Conservation (phyloP, 2,888 invertebrate genomes). For the Rotaria macrura region DNA sequence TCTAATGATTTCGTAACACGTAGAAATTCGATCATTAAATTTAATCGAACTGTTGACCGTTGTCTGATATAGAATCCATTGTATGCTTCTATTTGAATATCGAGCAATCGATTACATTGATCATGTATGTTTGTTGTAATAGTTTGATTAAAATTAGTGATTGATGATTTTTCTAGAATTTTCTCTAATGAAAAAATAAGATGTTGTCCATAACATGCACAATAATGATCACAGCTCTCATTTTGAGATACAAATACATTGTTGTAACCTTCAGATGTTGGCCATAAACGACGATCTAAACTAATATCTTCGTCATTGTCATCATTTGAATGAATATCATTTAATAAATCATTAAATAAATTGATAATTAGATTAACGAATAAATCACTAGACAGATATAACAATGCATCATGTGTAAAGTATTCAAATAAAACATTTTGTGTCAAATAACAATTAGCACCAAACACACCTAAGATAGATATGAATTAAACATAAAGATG, state of each 20-base stretch:
- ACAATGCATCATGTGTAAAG: neutral
- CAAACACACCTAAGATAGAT: neutral
- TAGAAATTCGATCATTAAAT: neutral
- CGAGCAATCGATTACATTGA: neutral
- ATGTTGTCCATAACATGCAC: neutral
- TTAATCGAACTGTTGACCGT: neutral
- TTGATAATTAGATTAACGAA: neutral
- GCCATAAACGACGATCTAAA: neutral
- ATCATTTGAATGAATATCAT: neutral
- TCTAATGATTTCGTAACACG: neutral
- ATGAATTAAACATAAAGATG: neutral
- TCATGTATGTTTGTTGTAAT: neutral
- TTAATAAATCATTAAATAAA: neutral
- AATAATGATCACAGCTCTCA: conserved; percentile 5
- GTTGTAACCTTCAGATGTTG: neutral
- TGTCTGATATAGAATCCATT: neutral
- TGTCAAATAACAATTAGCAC: conserved; percentile 9
- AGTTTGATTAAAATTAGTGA: neutral
- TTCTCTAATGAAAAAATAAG: neutral
- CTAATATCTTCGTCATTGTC: neutral
- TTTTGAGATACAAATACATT: conserved; percentile 1
- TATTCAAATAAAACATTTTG: conserved; percentile 13
- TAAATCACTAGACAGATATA: neutral
- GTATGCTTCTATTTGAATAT: neutral
- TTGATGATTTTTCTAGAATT: neutral